These are phyloP conservation scores for Hemaris fuciformis DNA, from an alignment of 2,888 invertebrate species.

Conservation along the genomic window DNA sequence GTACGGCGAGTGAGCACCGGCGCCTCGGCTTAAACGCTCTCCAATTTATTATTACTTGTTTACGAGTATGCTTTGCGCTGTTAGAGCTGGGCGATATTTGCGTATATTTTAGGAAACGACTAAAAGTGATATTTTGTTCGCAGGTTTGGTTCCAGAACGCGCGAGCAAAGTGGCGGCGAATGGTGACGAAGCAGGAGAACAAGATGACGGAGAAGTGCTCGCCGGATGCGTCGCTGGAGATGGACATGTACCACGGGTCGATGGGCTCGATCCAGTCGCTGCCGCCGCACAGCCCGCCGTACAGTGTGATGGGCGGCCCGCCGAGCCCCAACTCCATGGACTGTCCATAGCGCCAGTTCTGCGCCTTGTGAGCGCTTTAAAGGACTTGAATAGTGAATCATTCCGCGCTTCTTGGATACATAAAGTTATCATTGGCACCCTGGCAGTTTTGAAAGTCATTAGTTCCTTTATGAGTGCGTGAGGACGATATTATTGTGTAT, in stretches of 20 bases:
- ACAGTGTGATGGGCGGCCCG: constrained; percentile 84
- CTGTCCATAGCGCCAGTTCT: constrained; percentile 84
- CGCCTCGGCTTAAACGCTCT: constrained; percentile 26
- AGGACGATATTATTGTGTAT: not conserved
- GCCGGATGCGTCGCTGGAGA: constrained; percentile 83
- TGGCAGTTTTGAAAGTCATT: not conserved
- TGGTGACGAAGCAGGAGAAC: constrained; percentile 91
- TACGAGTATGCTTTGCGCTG: constrained; percentile 39
- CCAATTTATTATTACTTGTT: constrained; percentile 26
- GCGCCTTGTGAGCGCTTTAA: constrained; percentile 67
- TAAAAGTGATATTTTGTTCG: constrained; percentile 63
- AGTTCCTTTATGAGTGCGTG: not conserved
- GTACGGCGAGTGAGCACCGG: constrained; percentile 20
- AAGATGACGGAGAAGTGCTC: constrained; percentile 87
- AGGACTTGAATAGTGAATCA: constrained; percentile 31
- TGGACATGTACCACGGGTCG: constrained; percentile 84
- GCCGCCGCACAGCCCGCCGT: constrained; percentile 86
- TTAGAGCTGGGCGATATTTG: constrained; percentile 34
- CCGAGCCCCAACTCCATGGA: constrained; percentile 88
- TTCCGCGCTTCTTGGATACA: constrained; percentile 16
- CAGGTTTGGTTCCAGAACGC: constrained; percentile 99
- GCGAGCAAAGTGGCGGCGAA: constrained; percentile 95
- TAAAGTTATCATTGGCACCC: not conserved
- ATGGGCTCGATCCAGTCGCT: constrained; percentile 85
- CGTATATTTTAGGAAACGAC: constrained; percentile 41